Conservation (phyloP, 2,888 invertebrate genomes). For the Sarcophaga rosellei region DNA sequence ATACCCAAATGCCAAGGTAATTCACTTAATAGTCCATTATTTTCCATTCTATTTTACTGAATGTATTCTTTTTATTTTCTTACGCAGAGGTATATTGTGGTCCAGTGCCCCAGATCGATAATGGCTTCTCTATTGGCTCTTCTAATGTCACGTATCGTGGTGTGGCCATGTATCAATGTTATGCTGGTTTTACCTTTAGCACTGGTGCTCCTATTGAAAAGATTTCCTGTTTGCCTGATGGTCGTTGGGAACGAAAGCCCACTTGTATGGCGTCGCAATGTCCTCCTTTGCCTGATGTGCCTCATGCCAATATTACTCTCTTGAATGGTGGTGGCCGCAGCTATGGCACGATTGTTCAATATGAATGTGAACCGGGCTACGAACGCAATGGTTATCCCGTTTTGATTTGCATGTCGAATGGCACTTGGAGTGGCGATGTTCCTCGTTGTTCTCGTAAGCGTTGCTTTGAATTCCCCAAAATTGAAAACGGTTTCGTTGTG, state of each 20-base stretch:
- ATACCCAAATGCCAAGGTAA: constrained; percentile 96
- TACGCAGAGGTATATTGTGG: constrained; percentile 94
- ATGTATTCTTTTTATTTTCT: neutral
- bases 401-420: constrained; percentile 96
- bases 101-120: constrained; percentile 98
- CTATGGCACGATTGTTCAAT: constrained; percentile 95
- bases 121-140: constrained; percentile 97
- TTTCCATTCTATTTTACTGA: constrained; percentile 17
- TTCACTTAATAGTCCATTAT: neutral
- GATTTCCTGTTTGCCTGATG: constrained; percentile 94
- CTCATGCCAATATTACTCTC: constrained; percentile 92
- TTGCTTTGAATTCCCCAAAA: constrained; percentile 86
- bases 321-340: constrained; percentile 95
- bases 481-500: constrained; percentile 93
- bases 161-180: constrained; percentile 97
- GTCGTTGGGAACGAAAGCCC: constrained; percentile 95
- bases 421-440: constrained; percentile 96
- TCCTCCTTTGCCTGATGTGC: constrained; percentile 91
- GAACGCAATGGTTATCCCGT: constrained; percentile 94
- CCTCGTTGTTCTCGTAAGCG: constrained; percentile 90
- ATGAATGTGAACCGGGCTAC: constrained; percentile 95
- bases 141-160: constrained; percentile 97
- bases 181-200: constrained; percentile 96
- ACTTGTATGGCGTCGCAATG: constrained; percentile 96
- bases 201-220: constrained; percentile 93